phyloP scores from a whole-genome alignment of 2,888 invertebrate species.

The Heliconius ismenius region DNA sequence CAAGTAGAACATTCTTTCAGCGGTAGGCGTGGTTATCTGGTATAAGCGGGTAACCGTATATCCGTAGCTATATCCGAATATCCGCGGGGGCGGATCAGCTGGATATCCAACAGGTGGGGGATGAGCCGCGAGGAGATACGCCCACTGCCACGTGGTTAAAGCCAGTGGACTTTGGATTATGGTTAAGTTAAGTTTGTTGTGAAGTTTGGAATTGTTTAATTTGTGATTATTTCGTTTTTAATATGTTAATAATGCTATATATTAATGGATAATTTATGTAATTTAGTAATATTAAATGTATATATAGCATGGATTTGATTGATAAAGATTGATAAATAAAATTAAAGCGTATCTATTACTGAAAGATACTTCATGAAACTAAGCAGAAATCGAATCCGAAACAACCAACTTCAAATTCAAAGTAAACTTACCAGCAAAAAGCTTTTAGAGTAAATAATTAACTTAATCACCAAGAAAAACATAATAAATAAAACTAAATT shows the following conservation, averaged over 20 bases:
- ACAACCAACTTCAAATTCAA: neutral
- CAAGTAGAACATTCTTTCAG: slow-evolving; percentile 15
- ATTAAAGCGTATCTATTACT: neutral
- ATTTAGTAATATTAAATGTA: no score
- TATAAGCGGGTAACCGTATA: slow-evolving; percentile 53
- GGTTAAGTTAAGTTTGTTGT: neutral
- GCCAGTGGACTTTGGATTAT: slow-evolving; percentile 14
- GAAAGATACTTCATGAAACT: neutral
- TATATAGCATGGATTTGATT: no score
- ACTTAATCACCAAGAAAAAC: slow-evolving; percentile 3
- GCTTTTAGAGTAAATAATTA: neutral
- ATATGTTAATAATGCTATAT: no score
- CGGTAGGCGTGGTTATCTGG: slow-evolving; percentile 65
- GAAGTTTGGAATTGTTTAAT: no score
- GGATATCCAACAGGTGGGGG: slow-evolving; percentile 82
- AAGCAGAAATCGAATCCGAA: neutral
- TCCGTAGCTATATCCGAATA: slow-evolving; percentile 67
- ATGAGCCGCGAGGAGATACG: slow-evolving; percentile 75
- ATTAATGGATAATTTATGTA: no score
- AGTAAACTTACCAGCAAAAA: neutral
- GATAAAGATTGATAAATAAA: no score
- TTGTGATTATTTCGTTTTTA: no score
- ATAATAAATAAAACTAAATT: slow-evolving; percentile 53
- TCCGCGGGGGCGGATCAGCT: slow-evolving; percentile 73
- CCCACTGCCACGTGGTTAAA: slow-evolving; percentile 71